Evolutionary conservation across 2,888 invertebrate species (phyloP).

Genomic region (Ichneumoninae sp.): DNA sequence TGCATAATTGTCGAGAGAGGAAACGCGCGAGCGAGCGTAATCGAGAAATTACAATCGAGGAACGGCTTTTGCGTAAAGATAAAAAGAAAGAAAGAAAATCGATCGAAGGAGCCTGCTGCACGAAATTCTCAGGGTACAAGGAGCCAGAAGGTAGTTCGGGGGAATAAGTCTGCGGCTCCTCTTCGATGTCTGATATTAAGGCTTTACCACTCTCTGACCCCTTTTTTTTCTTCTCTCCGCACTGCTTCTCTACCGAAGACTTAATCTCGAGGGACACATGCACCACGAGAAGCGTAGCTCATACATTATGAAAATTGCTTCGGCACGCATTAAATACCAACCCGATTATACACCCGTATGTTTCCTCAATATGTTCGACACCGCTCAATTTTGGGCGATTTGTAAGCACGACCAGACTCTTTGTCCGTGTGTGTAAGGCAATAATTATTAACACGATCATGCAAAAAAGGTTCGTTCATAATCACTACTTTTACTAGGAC

Average conservation of each 20-base stretch:
- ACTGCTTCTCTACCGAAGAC: constrained; percentile 39
- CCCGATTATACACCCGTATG: constrained; percentile 6
- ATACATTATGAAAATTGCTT: constrained; percentile 53
- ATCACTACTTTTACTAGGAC: background rate
- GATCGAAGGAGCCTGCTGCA: constrained; percentile 16
- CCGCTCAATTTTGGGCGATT: background rate
- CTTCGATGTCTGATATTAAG: constrained; percentile 52
- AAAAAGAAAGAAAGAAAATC: background rate
- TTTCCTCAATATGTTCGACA: background rate
- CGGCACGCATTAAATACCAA: constrained; percentile 21
- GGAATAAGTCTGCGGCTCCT: constrained; percentile 38
- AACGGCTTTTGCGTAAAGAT: background rate
- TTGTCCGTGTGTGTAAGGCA: background rate
- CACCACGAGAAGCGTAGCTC: constrained; percentile 6
- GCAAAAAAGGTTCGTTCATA: background rate
- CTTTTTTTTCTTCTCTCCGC: background rate
- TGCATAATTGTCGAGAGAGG: constrained; percentile 59
- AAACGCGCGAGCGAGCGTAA: constrained; percentile 29
- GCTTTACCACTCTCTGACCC: constrained; percentile 14
- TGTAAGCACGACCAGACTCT: background rate
- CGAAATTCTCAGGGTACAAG: constrained; percentile 16
- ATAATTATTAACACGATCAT: background rate
- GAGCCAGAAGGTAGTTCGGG: constrained; percentile 9
- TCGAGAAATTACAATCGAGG: constrained; percentile 57
- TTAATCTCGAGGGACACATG: constrained; percentile 27